These are phyloP conservation scores for Numenius arquata DNA, from an alignment of 2,113 vertebrate genomes.

Conservation along the genomic window DNA sequence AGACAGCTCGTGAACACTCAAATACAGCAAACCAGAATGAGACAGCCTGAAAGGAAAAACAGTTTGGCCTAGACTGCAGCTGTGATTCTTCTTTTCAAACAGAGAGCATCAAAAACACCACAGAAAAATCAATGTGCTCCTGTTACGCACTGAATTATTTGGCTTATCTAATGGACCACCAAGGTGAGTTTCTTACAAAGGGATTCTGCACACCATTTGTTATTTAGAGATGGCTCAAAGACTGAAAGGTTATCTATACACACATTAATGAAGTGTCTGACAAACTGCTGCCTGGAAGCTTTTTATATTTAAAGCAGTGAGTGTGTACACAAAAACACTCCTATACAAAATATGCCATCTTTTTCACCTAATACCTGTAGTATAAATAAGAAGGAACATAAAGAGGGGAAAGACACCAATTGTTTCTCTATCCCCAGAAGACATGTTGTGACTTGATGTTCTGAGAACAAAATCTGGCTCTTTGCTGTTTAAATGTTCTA, in stretches of 20 bases:
- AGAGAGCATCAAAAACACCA: background rate
- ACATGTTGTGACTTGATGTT: background rate
- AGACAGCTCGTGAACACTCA: fast-evolving
- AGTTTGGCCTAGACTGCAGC: background rate
- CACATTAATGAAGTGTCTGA: background rate
- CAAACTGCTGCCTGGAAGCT: background rate
- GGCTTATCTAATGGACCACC: background rate
- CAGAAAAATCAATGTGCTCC: background rate
- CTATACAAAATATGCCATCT: background rate
- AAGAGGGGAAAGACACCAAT: no score
- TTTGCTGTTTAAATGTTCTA: background rate
- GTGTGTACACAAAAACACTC: background rate
- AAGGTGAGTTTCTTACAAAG: background rate
- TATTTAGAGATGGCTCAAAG: background rate
- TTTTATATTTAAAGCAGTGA: background rate
- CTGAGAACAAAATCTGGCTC: background rate
- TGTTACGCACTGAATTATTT: background rate
- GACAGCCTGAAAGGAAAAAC: background rate
- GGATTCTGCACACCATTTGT: background rate
- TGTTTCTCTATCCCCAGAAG: no score
- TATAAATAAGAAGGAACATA: background rate
- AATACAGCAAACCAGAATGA: background rate
- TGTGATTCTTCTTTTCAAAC: background rate
- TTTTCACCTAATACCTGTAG: background rate
- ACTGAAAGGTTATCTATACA: background rate